These are phyloP conservation scores for Coleophora flavipennella DNA, from an alignment of 2,888 invertebrate species.

Conservation along the genomic window DNA sequence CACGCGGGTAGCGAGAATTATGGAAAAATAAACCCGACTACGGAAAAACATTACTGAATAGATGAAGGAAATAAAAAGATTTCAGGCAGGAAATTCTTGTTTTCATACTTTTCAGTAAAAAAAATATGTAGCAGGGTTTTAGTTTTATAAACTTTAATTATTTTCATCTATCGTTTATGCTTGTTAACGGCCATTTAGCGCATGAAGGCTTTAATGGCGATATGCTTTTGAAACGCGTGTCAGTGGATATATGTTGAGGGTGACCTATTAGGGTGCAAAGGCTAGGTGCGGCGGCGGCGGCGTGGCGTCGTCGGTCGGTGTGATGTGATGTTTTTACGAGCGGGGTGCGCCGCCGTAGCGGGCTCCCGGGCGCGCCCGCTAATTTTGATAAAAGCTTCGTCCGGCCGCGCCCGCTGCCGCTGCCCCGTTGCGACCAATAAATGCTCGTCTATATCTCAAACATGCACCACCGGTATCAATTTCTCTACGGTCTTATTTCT, in stretches of 20 bases:
- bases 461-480: conserved; percentile 7
- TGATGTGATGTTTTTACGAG: conserved; percentile 65
- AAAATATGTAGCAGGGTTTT: too few species aligned
- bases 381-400: conserved; percentile 71
- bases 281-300: conserved; percentile 51
- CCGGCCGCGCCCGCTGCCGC: conserved; percentile 53
- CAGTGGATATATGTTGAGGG: conserved; percentile 16
- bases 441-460: conserved; percentile 26
- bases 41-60: too few species aligned
- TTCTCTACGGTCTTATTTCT: conserved; percentile 3
- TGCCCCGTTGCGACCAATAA: conserved; percentile 44
- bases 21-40: too few species aligned
- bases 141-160: too few species aligned
- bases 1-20: too few species aligned
- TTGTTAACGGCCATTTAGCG: conserved; percentile 23
- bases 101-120: too few species aligned
- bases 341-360: conserved; percentile 41
- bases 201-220: conserved; percentile 13
- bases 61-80: too few species aligned
- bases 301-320: conserved; percentile 39
- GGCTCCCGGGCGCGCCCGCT: conserved; percentile 53
- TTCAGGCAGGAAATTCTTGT: too few species aligned
- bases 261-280: conserved; percentile 49
- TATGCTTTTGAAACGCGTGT: too few species aligned
- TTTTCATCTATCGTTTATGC: conserved; percentile 18